These are phyloP conservation scores for Tipula helvola DNA, from an alignment of 2,888 invertebrate genomes.

Conservation along the genomic window DNA sequence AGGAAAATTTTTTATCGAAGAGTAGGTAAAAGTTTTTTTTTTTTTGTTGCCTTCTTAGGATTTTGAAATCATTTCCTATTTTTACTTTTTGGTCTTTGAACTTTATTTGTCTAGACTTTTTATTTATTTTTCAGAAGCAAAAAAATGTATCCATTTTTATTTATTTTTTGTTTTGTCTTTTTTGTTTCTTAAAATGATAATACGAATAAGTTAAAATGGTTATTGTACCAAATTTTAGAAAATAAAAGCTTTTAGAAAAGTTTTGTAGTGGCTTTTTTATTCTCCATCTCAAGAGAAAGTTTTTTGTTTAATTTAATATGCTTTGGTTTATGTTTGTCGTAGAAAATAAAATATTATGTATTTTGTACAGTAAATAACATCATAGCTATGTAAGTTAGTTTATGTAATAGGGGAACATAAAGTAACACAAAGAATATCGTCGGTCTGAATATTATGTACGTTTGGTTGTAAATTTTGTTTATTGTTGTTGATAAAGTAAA, in stretches of 20 bases:
- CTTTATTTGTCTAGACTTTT: slow-evolving; percentile 4
- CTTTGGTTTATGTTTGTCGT: not conserved
- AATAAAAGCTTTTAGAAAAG: not conserved
- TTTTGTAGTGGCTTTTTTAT: not conserved
- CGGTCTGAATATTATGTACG: too few species aligned
- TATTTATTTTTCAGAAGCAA: not conserved
- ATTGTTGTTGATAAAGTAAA: too few species aligned
- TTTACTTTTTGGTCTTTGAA: not conserved
- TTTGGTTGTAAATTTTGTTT: too few species aligned
- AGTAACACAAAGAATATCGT: not conserved
- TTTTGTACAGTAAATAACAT: not conserved
- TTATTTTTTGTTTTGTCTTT: not conserved
- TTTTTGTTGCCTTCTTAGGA: not conserved
- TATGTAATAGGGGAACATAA: not conserved
- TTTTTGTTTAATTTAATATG: not conserved
- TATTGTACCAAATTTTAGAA: not conserved
- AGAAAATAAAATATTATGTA: not conserved
- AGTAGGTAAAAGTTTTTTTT: not conserved
- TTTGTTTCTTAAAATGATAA: not conserved
- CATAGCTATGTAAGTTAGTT: not conserved
- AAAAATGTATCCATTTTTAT: not conserved
- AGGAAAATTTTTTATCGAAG: not conserved
- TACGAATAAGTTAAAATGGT: not conserved
- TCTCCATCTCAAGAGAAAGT: not conserved
- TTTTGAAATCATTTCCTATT: not conserved